phyloP scores from a whole-genome alignment of 2,113 vertebrate genomes.

The Takifugu flavidus region DNA sequence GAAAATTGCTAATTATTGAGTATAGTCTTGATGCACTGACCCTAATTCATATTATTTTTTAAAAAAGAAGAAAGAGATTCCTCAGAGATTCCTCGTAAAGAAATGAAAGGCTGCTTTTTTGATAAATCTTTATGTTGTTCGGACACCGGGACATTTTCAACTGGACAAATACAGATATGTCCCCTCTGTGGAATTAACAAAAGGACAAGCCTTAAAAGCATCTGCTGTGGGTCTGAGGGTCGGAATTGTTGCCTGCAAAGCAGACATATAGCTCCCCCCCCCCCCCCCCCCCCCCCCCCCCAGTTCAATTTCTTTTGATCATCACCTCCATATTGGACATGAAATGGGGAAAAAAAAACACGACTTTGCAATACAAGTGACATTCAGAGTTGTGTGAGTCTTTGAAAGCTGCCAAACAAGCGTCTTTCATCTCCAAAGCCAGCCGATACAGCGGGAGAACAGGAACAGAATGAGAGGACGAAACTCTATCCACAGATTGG shows the following conservation, averaged over 20 bases:
- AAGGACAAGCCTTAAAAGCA: conserved; percentile 36
- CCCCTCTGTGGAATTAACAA: conserved; percentile 22
- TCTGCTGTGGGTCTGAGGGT: conserved; percentile 25
- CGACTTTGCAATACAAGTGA: conserved; percentile 61
- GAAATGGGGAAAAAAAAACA: conserved; percentile 60
- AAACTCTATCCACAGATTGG: conserved; percentile 39
- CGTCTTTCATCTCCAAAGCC: conserved; percentile 72
- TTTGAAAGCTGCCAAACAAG: conserved; percentile 78
- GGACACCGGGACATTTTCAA: too few relatives aligned
- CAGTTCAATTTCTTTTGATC: conserved; percentile 65
- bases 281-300: conserved; percentile 50
- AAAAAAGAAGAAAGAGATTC: neutral
- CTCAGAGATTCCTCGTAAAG: neutral
- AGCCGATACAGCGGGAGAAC: conserved; percentile 62
- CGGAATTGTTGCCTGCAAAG: conserved; percentile 55
- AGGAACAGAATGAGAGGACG: conserved; percentile 43
- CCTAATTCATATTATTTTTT: neutral
- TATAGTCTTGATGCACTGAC: neutral
- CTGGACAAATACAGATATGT: neutral
- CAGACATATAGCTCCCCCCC: conserved; percentile 40
- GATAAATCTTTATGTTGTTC: too few relatives aligned
- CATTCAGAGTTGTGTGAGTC: conserved; percentile 64
- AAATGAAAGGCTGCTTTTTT: too few relatives aligned
- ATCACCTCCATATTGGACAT: conserved; percentile 63
- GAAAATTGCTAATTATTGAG: neutral